Evolutionary conservation across 2,888 invertebrate species (phyloP).

Genomic region (Thereva unica): DNA sequence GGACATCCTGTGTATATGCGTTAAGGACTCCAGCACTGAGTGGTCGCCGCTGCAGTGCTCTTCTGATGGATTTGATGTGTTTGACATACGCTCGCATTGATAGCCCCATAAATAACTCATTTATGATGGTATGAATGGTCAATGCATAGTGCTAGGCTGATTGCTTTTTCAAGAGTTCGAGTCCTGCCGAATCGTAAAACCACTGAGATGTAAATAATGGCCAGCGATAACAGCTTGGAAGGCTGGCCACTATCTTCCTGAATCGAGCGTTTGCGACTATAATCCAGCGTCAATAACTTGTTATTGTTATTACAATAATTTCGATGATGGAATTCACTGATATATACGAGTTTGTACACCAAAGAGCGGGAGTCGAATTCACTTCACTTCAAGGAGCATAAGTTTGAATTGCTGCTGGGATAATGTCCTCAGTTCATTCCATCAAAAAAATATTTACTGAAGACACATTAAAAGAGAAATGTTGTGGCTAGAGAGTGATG

Average conservation of each 20-base stretch:
- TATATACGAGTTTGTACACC: constrained; percentile 8
- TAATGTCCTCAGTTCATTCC: too few relatives aligned
- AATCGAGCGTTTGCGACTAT: constrained; percentile 30
- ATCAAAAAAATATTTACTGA: too few relatives aligned
- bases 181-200: constrained; percentile 37
- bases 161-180: constrained; percentile 42
- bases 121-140: constrained; percentile 56
- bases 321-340: constrained; percentile 38
- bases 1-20: too few relatives aligned
- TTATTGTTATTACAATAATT: constrained; percentile 43
- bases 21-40: constrained; percentile 33
- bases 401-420: constrained; percentile 3
- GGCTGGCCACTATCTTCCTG: constrained; percentile 35
- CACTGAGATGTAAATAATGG: constrained; percentile 42
- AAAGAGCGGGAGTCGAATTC: not conserved
- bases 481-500: too few relatives aligned
- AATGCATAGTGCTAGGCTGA: constrained; percentile 41
- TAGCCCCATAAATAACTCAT: constrained; percentile 58
- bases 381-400: constrained; percentile 27
- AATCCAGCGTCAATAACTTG: constrained; percentile 41
- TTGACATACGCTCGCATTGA: constrained; percentile 60
- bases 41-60: constrained; percentile 43
- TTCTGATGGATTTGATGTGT: constrained; percentile 53
- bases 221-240: constrained; percentile 37
- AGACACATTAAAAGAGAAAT: too few relatives aligned